Percentiles rank a stretch among this genome's conserved stretches.
These are phyloP conservation scores for Agrochola circellaris DNA, from an alignment of 2,888 invertebrate species.

Conservation along the genomic window DNA sequence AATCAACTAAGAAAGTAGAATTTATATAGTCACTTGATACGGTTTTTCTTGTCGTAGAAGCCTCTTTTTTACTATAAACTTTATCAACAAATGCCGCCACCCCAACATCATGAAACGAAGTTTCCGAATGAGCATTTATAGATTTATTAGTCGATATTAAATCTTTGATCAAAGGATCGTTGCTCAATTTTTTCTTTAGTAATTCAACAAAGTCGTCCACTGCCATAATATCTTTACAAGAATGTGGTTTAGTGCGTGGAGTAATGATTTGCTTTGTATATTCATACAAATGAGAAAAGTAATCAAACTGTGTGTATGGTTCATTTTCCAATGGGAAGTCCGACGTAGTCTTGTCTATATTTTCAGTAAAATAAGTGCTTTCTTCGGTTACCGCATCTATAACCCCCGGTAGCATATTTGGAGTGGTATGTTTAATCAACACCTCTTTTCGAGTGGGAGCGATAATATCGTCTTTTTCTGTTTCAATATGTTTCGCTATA, in stretches of 20 bases:
- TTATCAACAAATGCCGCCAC: constrained; percentile 82
- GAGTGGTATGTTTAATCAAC: constrained; percentile 10
- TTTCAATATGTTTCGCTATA: background rate
- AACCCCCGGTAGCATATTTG: constrained; percentile 11
- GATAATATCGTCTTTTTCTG: constrained; percentile 1
- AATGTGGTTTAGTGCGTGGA: constrained; percentile 63
- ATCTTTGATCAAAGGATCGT: constrained; percentile 81
- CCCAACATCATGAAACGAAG: constrained; percentile 76
- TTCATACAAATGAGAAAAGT: constrained; percentile 78
- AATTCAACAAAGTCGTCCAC: constrained; percentile 84
- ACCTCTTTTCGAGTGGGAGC: background rate
- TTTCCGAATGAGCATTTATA: constrained; percentile 69
- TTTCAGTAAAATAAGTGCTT: constrained; percentile 9
- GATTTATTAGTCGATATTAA: constrained; percentile 72
- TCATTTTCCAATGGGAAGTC: constrained; percentile 27
- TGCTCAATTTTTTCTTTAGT: constrained; percentile 82
- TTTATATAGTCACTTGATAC: constrained; percentile 79
- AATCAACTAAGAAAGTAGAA: constrained; percentile 85
- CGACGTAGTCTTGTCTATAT: background rate
- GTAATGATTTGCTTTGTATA: constrained; percentile 70
- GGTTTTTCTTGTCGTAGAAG: constrained; percentile 73
- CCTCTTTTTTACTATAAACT: constrained; percentile 81
- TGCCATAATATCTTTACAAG: constrained; percentile 79
- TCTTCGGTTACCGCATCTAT: constrained; percentile 11
- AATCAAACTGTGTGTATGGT: constrained; percentile 73